Evolutionary conservation across 30 jellyfish, hydroid and myxozoan species (phyloP).

Genomic region (Cassiopea xamachana): DNA sequence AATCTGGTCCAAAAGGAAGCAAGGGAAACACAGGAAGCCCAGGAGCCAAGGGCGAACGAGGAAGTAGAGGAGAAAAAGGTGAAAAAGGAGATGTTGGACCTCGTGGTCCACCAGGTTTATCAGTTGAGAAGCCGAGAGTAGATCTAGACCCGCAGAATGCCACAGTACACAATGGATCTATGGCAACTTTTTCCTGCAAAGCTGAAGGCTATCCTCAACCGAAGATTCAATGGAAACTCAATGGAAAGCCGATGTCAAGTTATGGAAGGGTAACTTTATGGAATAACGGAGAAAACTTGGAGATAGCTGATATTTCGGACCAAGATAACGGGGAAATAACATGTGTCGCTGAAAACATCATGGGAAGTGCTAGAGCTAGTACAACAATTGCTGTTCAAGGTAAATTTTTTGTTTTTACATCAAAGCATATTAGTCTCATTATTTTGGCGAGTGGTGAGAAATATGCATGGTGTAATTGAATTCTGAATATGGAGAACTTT

Average conservation of each 20-base stretch:
- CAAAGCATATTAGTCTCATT: background rate
- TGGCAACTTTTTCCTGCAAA: constrained; percentile 33
- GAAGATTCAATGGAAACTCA: constrained; percentile 8
- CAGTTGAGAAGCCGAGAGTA: constrained; percentile 20
- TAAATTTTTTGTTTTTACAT: background rate
- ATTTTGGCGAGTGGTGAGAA: too few species aligned
- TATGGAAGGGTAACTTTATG: background rate
- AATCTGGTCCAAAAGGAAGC: constrained; percentile 44
- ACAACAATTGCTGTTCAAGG: constrained; percentile 29
- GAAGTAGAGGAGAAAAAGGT: constrained; percentile 47
- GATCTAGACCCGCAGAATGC: background rate
- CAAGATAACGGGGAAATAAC: constrained; percentile 14
- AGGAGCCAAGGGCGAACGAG: constrained; percentile 19
- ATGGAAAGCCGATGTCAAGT: background rate
- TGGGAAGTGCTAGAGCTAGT: constrained; percentile 10
- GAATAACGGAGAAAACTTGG: background rate
- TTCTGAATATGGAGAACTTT: too few species aligned
- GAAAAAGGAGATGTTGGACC: constrained; percentile 50
- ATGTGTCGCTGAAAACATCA: constrained; percentile 32
- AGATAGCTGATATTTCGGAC: background rate
- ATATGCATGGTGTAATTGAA: too few species aligned
- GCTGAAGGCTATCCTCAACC: constrained; percentile 49
- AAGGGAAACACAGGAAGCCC: constrained; percentile 23
- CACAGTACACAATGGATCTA: background rate
- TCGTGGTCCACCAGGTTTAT: constrained; percentile 58